A percentile compares a stretch with the other conserved stretches of the same genome.
Conservation (phyloP, 1,140 invertebrate genomes). For the Propsilocerus akamusi region DNA sequence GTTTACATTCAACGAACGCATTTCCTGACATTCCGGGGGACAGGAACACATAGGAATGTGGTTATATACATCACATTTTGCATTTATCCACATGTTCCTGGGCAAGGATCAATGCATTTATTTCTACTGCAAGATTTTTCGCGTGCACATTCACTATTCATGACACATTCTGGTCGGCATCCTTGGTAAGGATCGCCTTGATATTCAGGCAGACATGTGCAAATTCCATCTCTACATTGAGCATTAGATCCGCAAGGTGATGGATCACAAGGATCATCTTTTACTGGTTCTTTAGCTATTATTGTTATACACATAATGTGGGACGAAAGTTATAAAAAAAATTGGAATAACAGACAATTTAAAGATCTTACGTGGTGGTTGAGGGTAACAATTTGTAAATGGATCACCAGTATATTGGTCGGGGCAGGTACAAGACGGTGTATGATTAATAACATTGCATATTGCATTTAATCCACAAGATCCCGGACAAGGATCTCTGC, state of each 20-base stretch:
- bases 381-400: constrained; percentile 34
- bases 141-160: constrained; percentile 44
- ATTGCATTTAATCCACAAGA: constrained; percentile 43
- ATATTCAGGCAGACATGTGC: constrained; percentile 42
- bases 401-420: constrained; percentile 49
- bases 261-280: constrained; percentile 36
- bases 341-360: not conserved
- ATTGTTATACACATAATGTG: constrained; percentile 5
- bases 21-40: constrained; percentile 37
- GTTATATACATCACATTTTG: constrained; percentile 45
- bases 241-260: constrained; percentile 48
- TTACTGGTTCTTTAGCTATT: constrained; percentile 18
- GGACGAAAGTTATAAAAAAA: not conserved
- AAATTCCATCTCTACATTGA: constrained; percentile 35
- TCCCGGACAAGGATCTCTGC: constrained; percentile 47
- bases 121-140: constrained; percentile 45
- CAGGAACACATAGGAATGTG: constrained; percentile 52
- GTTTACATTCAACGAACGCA: constrained; percentile 39
- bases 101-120: constrained; percentile 51
- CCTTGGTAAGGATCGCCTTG: constrained; percentile 47
- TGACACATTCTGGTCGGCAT: constrained; percentile 48
- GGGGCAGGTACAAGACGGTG: constrained; percentile 45
- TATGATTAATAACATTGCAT: constrained; percentile 47
- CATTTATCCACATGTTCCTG: constrained; percentile 44
- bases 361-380: constrained; percentile 23